Evolutionary conservation across 2,888 invertebrate species (phyloP), one percentile per base, ranked within the genome.

Genomic region (Oxyteleia sp.): DNA sequence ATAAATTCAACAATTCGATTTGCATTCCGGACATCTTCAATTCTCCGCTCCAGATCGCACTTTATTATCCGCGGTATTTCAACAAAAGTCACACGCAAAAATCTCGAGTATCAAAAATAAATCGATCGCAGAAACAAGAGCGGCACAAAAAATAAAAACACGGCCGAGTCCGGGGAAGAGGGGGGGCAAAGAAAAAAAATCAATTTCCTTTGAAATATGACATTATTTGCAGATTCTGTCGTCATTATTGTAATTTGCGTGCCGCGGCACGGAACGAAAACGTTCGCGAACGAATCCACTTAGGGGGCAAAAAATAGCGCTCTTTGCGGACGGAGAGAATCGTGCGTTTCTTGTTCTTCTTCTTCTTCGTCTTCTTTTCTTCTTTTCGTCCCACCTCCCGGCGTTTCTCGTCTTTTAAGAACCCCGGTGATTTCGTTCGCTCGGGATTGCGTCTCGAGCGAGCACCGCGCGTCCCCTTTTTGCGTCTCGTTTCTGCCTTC

Each of bases 211-310:
- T 81, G 74, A 81, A 68, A 81, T 61, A 81, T 68, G 81, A 55
- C 74, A 81, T 68, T 81, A 74, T 81, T 75, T 80, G 80, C 72
- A 79, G 68, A 80, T 55, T 68, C 63, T 49, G 49, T 55, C 68
- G 69, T 68, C 61, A 81, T 81, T 74, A 81, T 81, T 68, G 53
- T 81, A 81, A 81, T 81, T 81, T 81, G 80, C 72, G 80, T 80
- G 66, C 59, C 59, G 59, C 80, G 51, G 74, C 64, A 68, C 26
- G 45, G 51, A 72, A 64, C 66, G 72, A 80, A 80, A 72, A 80
- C 49, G 71, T 26, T 66, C 43, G 71, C 66, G 72, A 72, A 72
- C 81, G 81, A 81, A 74, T 74, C 81, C 69, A 75, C 75, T 82
- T 75, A 64, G 11, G 75, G 10, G 66, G 23, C 64, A 75, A 57